These are phyloP conservation scores for Sinocyclocheilus rhinocerous DNA, from an alignment of 2,113 vertebrate species.

Conservation along the genomic window DNA sequence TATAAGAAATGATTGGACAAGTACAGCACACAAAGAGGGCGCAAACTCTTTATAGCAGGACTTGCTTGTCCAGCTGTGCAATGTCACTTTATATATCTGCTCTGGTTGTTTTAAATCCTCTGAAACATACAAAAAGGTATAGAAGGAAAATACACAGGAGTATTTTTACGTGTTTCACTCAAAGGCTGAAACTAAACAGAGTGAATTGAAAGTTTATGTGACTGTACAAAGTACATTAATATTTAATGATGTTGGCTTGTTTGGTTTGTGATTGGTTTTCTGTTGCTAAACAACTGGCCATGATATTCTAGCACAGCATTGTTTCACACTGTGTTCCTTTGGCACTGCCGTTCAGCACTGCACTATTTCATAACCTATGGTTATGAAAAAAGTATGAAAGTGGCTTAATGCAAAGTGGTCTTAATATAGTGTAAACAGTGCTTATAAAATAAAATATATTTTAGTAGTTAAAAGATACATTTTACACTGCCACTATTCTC, in stretches of 20 bases:
- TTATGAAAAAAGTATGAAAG: neutral
- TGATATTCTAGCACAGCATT: neutral
- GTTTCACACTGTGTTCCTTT: neutral
- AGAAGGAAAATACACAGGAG: neutral
- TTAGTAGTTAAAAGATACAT: neutral
- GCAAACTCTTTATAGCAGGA: neutral
- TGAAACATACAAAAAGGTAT: neutral
- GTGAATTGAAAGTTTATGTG: neutral
- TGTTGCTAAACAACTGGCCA: neutral
- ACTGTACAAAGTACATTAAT: neutral
- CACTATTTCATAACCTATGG: no score
- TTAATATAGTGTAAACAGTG: neutral
- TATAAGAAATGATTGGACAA: neutral
- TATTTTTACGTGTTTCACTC: neutral
- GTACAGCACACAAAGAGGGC: neutral
- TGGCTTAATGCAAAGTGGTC: neutral
- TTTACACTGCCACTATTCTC: neutral
- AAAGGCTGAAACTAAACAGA: neutral
- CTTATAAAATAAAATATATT: neutral
- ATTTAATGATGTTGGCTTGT: constrained; percentile 3
- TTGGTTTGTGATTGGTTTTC: neutral
- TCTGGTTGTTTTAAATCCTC: neutral
- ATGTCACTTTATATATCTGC: neutral
- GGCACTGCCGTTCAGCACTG: neutral
- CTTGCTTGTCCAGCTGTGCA: neutral